A percentile compares a stretch with the other conserved stretches of the same genome.
These are phyloP conservation scores for Acanthisitta chloris DNA, from an alignment of 2,113 vertebrate genomes.

Conservation along the genomic window DNA sequence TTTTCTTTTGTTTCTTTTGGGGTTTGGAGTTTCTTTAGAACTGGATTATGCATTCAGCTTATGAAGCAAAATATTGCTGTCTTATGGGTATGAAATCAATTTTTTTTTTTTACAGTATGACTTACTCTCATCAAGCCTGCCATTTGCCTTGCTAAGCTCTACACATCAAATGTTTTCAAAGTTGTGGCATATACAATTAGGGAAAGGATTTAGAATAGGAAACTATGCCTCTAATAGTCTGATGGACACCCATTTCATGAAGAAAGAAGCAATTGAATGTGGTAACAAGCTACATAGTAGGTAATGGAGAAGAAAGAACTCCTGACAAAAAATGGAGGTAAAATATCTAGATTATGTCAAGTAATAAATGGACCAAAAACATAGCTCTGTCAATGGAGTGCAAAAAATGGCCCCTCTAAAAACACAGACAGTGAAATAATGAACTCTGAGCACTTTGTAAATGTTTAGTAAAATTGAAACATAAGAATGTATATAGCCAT, in stretches of 20 bases:
- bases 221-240: background rate
- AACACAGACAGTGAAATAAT: background rate
- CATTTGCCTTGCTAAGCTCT: background rate
- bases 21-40: accelerated
- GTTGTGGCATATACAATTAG: background rate
- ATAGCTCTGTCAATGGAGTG: background rate
- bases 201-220: background rate
- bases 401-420: background rate
- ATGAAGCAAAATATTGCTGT: background rate
- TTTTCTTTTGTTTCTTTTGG: background rate
- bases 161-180: background rate
- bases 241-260: background rate
- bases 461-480: background rate
- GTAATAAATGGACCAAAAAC: background rate
- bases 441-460: background rate
- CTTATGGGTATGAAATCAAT: background rate
- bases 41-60: background rate
- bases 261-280: background rate
- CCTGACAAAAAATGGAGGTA: background rate
- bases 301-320: background rate
- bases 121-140: background rate
- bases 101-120: background rate
- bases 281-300: background rate
- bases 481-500: background rate
- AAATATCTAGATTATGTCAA: background rate